These are phyloP conservation scores for Tarsius wallacei DNA, from an alignment of 2,797 vertebrate species.

Conservation along the genomic window DNA sequence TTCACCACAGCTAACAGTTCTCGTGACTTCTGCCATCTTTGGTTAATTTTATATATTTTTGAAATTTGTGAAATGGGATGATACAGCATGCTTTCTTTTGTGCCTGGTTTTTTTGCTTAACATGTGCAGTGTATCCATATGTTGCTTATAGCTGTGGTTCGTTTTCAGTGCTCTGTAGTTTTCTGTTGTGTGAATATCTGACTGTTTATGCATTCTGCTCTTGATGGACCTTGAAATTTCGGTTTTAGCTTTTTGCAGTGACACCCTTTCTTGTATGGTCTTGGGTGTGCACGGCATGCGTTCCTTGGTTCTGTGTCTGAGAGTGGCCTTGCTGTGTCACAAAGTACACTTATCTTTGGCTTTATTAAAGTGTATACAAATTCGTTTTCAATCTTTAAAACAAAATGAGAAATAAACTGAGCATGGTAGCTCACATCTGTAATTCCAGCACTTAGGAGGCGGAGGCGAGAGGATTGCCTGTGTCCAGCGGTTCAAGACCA, in stretches of 20 bases:
- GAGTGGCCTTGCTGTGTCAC: background rate
- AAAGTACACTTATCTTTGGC: background rate
- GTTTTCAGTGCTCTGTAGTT: background rate
- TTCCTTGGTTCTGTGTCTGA: background rate
- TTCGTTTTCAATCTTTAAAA: background rate
- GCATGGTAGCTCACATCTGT: no score
- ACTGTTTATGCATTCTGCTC: background rate
- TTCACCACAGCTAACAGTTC: background rate
- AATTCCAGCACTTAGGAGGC: no score
- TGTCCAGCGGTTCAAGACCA: no score
- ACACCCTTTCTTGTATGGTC: background rate
- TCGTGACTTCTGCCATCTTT: background rate
- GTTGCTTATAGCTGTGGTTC: background rate
- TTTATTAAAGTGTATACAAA: background rate
- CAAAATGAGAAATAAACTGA: background rate
- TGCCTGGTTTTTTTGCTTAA: background rate
- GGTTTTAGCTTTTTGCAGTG: background rate
- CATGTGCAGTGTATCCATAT: background rate
- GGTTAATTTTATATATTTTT: background rate
- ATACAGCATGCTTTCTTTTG: background rate
- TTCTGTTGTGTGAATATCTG: background rate
- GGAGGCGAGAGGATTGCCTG: no score
- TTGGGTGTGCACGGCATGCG: background rate
- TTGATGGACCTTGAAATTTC: background rate
- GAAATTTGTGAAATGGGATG: constrained; percentile 25